Base-by-base conservation (phyloP, 1,140 invertebrate genomes). In the Muscidifurax raptorellus region DNA sequence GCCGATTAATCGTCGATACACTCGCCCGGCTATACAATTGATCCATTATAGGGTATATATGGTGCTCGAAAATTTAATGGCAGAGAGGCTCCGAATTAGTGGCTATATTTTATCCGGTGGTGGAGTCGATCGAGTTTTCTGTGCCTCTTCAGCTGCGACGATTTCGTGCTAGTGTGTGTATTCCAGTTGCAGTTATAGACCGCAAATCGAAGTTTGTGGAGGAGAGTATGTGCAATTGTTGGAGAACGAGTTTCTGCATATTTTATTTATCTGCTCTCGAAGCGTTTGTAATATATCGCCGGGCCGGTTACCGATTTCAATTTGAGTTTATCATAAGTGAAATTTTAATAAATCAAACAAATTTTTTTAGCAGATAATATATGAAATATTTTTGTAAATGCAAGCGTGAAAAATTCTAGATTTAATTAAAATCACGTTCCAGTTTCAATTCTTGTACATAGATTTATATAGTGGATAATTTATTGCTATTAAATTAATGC, bases 131-230 rank as follows among this genome's bases (percentile, higher is more conserved):
- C 74, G 40, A 76, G 40, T 76, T 74, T 12, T n/a, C n/a, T n/a
- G n/a, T n/a, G n/a, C 59, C 59, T 18, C 27, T 47, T 13, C 5
- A n/a, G 36, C 40, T 76, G 74, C 40, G 36, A 44, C 40, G 32
- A 69, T 28, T n/a, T 30, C 67, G 28, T 28, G 67, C 0, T 28
- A 6, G 30, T 72, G 32, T 72, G 18, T 40, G 32, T 40, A 12
- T 36, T 72, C 71, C 71, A 72, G 71, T 32, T 72, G 71, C 71
- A 30, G 27, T 27, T n/a, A 18, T 59, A 72, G 32, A 72, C 28
- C 67, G 67, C 28, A 69, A 69, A 69, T 69, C 30, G 67, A 28
- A 27, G 67, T n/a, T 59, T 59, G n/a, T n/a, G n/a, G n/a, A 59
- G 52, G 52, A 59, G 18, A 59, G 52, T 22, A 22, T 15, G 44